Evolutionary conservation across 1,140 invertebrate species (phyloP), one percentile per base, ranked within the genome.

Genomic region (Zaprionus ornatus): DNA sequence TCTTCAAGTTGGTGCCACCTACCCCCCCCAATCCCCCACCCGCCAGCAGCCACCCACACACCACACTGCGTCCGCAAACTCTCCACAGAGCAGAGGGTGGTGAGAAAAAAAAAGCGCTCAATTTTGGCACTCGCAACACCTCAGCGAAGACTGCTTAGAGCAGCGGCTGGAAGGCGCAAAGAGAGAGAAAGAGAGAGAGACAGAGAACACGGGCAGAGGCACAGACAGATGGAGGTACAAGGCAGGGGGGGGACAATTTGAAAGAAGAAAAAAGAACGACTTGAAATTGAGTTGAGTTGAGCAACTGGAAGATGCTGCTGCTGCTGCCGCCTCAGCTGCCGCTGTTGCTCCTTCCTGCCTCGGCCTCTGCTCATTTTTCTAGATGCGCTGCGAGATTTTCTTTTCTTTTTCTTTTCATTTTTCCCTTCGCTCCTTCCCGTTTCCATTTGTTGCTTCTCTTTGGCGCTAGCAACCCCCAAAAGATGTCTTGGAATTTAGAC

Each of bases 21-120:
- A 10, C 37, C 73, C n/a, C n/a, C n/a, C n/a, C n/a, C n/a, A n/a
- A n/a, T n/a, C n/a, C n/a, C n/a, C 45, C 54, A 35, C 17, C 32
- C 55, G 37, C 25, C 74, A 32, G 48, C 4, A 55, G 13, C 15
- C 17, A 9, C 15, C 2, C 56, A 15, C 61, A 48, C 27, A 19
- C 61, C 42, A 19, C 55, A 40, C 57, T 25, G 19, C 15, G 21
- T 19, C 10, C 19, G 15, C 54, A 45, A 10, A 27, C 54, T 0
- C 3, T 35, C 32, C 52, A 55, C 17, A 25, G 54, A 32, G 17
- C 15, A 59, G 12, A 59, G 19, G 48, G 52, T 69, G 59, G 66
- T 72, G 69, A 65, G 56, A 78, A 82, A 87, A 88, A 88, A 88
- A 90, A 77, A 75, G 66, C 79, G 79, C 85, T 88, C 85, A 88